Evolutionary conservation across 2,797 vertebrate species (phyloP), one percentile per base, ranked within the genome.

Genomic region (Falco novaeseelandiae): DNA sequence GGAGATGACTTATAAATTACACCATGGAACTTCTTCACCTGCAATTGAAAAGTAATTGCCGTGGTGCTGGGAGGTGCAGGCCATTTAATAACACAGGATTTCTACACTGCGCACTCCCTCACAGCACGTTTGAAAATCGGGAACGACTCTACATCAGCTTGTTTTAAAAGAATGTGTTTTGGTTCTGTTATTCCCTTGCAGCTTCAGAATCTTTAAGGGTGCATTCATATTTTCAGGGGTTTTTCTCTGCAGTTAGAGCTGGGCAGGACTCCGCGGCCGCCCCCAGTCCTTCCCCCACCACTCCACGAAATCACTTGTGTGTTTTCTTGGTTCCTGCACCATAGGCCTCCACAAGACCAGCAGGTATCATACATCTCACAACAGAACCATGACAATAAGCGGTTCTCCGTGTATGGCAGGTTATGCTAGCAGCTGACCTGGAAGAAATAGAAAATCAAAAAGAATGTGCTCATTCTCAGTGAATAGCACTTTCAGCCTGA

Each of bases 1-100:
- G 77, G 84, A 92, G 88, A 84, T 95, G 94, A 93, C 94, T 97
- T 94, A 80, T n/a, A 89, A 96, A 97, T 97, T 95, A 89, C 90
- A 83, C 67, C 1, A 3, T 80, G 83, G 51, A 92, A 80, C 92
- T 96, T 85, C 86, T 96, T 94, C 94, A 94, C 86, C 88, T 84
- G 86, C 93, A 77, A 92, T 80, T 92, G 91, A 79, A 84, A 73
- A 80, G 83, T 80, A 90, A 89, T 94, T 1, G 0, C 63, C 0
- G 0, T 17, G 59, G 55, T 63, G 77, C 81, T 82, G 81, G 74
- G 46, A 90, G 74, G 66, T 54, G 55, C 1, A 2, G 83, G 48
- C 91, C 58, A 7, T 77, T 85, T 59, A 70, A 77, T 70, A 90
- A 5, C 59, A n/a, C 9, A 8, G 34, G 30, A 89, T 90, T 94